Evolutionary conservation across 2,888 invertebrate genomes (phyloP).

Genomic region (Crossocerus cetratus): DNA sequence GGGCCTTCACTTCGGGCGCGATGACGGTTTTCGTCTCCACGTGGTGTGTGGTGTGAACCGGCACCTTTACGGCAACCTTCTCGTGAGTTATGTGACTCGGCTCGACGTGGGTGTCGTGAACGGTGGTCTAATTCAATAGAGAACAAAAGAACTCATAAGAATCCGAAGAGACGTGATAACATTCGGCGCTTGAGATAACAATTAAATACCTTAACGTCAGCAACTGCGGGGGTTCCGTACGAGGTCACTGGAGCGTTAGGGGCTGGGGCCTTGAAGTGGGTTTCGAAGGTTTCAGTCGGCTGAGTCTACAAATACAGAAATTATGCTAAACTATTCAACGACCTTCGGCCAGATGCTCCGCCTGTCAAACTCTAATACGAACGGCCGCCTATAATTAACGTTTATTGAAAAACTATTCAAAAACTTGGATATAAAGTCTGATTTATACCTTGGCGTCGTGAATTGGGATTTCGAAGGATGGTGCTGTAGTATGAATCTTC

Average conservation of each 20-base stretch:
- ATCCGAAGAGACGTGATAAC: no score
- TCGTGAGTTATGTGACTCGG: background rate
- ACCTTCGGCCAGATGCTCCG: background rate
- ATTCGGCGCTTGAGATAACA: background rate
- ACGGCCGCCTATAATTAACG: background rate
- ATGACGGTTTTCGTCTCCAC: background rate
- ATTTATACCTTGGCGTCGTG: constrained; percentile 10
- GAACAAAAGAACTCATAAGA: no score
- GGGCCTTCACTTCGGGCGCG: constrained; percentile 4
- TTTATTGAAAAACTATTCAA: background rate
- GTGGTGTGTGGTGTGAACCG: no score
- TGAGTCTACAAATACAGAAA: constrained; percentile 9
- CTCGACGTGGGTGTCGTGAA: background rate
- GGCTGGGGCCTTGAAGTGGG: constrained; percentile 7
- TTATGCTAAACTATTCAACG: background rate
- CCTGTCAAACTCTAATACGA: background rate
- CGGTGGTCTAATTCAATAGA: background rate
- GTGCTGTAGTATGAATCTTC: constrained; percentile 11
- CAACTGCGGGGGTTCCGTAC: constrained; percentile 50
- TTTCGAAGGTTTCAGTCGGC: background rate
- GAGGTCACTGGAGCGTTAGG: constrained; percentile 39
- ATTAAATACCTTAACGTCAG: constrained; percentile 21
- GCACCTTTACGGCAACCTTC: background rate
- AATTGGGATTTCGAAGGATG: constrained; percentile 43
- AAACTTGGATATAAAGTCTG: background rate